These are phyloP conservation scores for Epizoanthus fatuus DNA, from an alignment of 92 coral and sea anemone genomes.

Conservation along the genomic window DNA sequence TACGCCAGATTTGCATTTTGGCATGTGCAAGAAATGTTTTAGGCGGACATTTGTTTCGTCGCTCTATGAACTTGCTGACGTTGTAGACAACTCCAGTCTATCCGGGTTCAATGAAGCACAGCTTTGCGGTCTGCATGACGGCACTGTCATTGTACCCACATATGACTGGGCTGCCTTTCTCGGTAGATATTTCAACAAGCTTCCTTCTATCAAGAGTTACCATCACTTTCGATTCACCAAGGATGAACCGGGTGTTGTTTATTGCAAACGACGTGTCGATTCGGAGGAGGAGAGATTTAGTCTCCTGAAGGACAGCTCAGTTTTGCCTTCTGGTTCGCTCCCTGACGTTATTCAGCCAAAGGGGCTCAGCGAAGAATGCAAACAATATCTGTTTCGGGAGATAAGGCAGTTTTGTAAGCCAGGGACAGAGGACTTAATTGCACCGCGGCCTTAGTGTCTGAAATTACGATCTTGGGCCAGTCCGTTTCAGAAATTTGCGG, in stretches of 20 bases:
- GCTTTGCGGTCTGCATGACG: conserved; percentile 4
- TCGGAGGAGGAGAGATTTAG: conserved; percentile 10
- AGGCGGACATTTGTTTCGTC: conserved; percentile 54
- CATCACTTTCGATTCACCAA: conserved; percentile 44
- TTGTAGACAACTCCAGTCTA: conserved; percentile 47
- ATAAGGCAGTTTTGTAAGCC: conserved; percentile 56
- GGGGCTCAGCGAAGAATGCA: conserved; percentile 44
- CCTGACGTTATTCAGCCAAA: conserved; percentile 41
- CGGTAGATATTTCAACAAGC: not conserved
- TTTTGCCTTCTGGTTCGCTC: conserved; percentile 44
- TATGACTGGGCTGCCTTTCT: conserved; percentile 21
- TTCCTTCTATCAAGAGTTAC: conserved; percentile 30
- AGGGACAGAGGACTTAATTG: conserved; percentile 69
- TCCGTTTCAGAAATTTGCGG: no score
- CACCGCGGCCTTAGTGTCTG: conserved; percentile 39
- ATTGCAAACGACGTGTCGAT: conserved; percentile 29
- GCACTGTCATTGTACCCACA: conserved; percentile 13
- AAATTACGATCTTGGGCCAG: no score
- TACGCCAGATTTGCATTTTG: conserved; percentile 31
- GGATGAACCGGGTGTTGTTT: conserved; percentile 35
- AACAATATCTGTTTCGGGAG: conserved; percentile 34
- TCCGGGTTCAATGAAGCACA: conserved; percentile 49
- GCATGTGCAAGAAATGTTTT: conserved; percentile 35
- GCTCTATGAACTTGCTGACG: conserved; percentile 51
- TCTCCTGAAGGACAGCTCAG: conserved; percentile 27